Base-by-base conservation (phyloP, 23 tunicate species). In the Ascidia mentula region DNA sequence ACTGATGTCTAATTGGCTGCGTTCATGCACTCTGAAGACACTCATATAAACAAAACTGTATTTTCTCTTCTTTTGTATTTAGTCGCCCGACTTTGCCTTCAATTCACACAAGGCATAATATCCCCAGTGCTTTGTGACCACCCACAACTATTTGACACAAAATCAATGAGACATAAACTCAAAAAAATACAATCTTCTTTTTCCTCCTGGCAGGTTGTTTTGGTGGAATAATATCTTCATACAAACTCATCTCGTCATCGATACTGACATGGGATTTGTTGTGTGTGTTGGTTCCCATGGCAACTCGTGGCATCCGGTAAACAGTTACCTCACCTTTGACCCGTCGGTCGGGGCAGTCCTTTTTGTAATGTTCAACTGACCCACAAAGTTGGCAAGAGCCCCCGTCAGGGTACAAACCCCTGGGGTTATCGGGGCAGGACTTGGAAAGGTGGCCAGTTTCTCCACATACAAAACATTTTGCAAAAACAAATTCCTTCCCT, bases 401-500 rank as follows among this genome's bases (percentile, higher is more conserved):
- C 32, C 99, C 99, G 31, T 87, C 86, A 0, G 96, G 96, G 73
- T 96, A 96, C 34, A 96, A 46, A 30, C 93, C 93, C 18, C 96
- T 69, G 18, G 99, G 99, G 60, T 96, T 96, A 40, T 90, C 96
- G 0, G 99, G 99, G 59, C 99, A 96, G 1, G 88, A 32, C 60
- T 75, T 80, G 35, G 99, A 88, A 0, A 87, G 81, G 69, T 96
- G 99, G 17, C 92, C 99, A 35, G 92, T 69, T 80, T 96, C 75
- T 31, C 96, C 96, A 46, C 99, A 96, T 33, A 96, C 88, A 77
- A 96, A 96, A 60, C 99, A 96, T 40, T 87, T 87, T n/a, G 97
- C 97, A 79, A 88, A 92, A 6, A 72, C 61, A 34, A 87, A 83
- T 72, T 90, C 86, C 61, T 87, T 90, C 22, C 97, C 97, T 74